These are phyloP conservation scores for Mythimna vitellina DNA, from an alignment of 2,888 invertebrate species.

Conservation along the genomic window DNA sequence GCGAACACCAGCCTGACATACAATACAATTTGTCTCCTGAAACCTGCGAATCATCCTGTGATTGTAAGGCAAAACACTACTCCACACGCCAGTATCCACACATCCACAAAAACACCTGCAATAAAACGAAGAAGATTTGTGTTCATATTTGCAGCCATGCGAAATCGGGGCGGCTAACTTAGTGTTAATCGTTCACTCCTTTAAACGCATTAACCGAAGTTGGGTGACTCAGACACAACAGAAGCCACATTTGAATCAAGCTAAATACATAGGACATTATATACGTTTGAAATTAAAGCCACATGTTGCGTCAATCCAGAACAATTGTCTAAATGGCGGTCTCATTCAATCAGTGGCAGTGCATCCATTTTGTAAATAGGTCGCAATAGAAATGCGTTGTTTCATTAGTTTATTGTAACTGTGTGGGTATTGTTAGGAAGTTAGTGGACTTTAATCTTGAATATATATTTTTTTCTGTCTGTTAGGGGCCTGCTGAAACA, in stretches of 20 bases:
- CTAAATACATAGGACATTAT: conserved; percentile 1
- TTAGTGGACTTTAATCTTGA: background rate
- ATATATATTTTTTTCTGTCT: background rate
- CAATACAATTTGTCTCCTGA: no score
- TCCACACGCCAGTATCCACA: no score
- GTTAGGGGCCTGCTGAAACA: no score
- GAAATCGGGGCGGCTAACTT: no score
- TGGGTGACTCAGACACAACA: background rate
- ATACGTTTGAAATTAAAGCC: conserved; percentile 17
- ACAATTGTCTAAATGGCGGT: conserved; percentile 39
- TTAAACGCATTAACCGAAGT: background rate
- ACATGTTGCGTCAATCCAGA: conserved; percentile 34
- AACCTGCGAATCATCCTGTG: no score
- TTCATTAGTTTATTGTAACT: conserved; percentile 13
- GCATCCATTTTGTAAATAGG: conserved; percentile 39
- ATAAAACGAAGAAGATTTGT: no score
- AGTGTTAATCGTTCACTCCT: no score
- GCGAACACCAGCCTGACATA: no score
- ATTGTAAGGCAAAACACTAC: no score
- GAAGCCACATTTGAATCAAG: background rate
- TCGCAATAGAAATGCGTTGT: conserved; percentile 29
- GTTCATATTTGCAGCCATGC: no score
- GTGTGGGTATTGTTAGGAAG: background rate
- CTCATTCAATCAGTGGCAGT: conserved; percentile 32
- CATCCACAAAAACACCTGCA: no score